Base-by-base conservation (phyloP, 2,797 vertebrate species). In the Malurus splendens region DNA sequence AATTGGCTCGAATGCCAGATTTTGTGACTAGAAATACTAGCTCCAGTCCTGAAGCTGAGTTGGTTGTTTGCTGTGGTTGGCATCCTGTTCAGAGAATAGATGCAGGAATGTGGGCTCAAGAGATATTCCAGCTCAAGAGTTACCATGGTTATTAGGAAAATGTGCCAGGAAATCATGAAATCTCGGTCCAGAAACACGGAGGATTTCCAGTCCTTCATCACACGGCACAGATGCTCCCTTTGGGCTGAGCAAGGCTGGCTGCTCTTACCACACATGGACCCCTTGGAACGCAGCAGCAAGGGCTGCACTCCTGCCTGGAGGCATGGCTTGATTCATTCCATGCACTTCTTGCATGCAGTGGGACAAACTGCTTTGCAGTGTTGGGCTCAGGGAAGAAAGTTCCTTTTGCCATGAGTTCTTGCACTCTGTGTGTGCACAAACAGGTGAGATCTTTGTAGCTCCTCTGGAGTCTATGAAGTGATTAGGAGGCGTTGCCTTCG, bases 91-190 rank as follows among this genome's bases (percentile, higher is more conserved):
- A 71, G 60, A 77, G 65, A 86, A 60, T 67, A 86, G 74, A 84
- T 77, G 36, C 39, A 90, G 89, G 92, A 93, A 87, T 89, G 65
- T 67, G 54, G 50, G 12, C 93, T 89, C 85, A n/a, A 73, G 93
- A 86, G 95, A 92, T 60, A 70, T 0, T 83, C 28, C 57, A 81
- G 89, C 77, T 87, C 82, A 77, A 51, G 80, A 74, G 87, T 92
- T 95, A 84, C 90, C 87, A 94, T 94, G 93, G 89, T 86, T 94
- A 87, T 94, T 90, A 84, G 50, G 67, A 90, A 90, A 82, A 65
- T 28, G 27, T 90, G 92, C 89, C 89, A 95, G 82, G 82, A 95
- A 93, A 48, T 93, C 67, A 93, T 93, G 90, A 93, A 93, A 65
- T 28, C 39, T 87, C 30, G 16, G 74, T 83, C 74, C 85, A 93